These are phyloP conservation scores for Drosophila tani DNA, from an alignment of 1,140 invertebrate genomes.

Conservation along the genomic window DNA sequence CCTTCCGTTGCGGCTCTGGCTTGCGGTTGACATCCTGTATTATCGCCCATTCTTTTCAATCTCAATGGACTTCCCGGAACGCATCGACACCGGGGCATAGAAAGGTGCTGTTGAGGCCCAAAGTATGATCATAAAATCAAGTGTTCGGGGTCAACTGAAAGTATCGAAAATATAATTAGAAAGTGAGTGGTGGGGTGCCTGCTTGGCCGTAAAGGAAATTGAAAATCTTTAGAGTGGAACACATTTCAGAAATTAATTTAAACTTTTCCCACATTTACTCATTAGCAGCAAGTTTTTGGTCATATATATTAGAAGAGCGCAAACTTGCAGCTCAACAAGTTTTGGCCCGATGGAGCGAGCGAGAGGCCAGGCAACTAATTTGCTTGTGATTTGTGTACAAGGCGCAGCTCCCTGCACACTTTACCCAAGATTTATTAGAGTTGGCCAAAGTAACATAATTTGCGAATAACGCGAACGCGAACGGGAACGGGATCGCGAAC, in stretches of 20 bases:
- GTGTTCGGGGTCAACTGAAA: slow-evolving; percentile 33
- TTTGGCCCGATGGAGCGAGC: slow-evolving; percentile 21
- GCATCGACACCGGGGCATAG: slow-evolving; percentile 3
- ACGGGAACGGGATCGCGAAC: slow-evolving; percentile 29
- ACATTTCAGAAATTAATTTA: slow-evolving; percentile 79
- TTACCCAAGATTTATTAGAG: slow-evolving; percentile 70
- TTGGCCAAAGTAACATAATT: slow-evolving; percentile 79
- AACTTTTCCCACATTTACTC: slow-evolving; percentile 81
- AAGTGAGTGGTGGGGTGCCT: not conserved
- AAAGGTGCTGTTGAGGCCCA: slow-evolving; percentile 9
- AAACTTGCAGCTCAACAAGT: slow-evolving; percentile 76
- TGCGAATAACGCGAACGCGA: slow-evolving; percentile 57
- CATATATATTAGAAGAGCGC: slow-evolving; percentile 43
- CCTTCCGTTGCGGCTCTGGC: slow-evolving; percentile 7
- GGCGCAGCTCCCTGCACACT: slow-evolving; percentile 36
- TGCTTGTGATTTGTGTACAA: slow-evolving; percentile 72
- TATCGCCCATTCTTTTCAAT: slow-evolving; percentile 10
- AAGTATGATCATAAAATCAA: slow-evolving; percentile 32
- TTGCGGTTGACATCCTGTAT: slow-evolving; percentile 20
- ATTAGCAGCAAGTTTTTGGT: slow-evolving; percentile 71
- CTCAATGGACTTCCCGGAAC: slow-evolving; percentile 32
- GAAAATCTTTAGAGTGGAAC: slow-evolving; percentile 53
- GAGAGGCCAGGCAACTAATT: slow-evolving; percentile 60
- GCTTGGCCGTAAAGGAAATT: slow-evolving; percentile 54
- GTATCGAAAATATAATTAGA: slow-evolving; percentile 67